Evolutionary conservation across 2,888 invertebrate species (phyloP), one percentile per base, ranked within the genome.

Genomic region (Tridacna crocea): DNA sequence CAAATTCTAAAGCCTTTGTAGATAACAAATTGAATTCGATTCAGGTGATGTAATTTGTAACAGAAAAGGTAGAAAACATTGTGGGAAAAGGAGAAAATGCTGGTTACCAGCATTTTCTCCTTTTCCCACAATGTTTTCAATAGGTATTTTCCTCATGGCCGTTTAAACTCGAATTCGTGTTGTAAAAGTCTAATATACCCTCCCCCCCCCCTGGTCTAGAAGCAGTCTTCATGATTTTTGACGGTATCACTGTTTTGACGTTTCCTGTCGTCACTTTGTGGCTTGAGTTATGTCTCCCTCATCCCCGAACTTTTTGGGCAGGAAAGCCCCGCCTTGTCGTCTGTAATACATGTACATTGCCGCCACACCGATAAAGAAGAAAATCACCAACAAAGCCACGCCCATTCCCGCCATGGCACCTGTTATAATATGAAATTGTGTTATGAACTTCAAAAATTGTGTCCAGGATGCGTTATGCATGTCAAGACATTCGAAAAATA

Each of bases 351-450:
- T 51, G 63, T 86, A 86, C 26, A 77, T 86, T 0, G 36, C 82
- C 8, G 61, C 46, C 8, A 86, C 86, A 1, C 83, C 86, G 15
- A 83, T 27, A 4, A 76, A 47, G 60, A 83, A 86, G 79, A 83
- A 83, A 46, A 86, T 73, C 0, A 86, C 86, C 72, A 86, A 55
- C 61, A 86, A 22, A 12, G 82, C 86, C 46, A 86, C 86, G 47
- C 83, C 86, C 83, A 86, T 82, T 17, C 86, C 86, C 3, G 86
- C 86, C 86, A 86, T 86, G 4, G 78, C 82, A 22, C 86, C 86
- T 86, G 75, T 1, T 77, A 79, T 58, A n/a, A 65, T 36, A 36
- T 8, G 8, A 36, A 36, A 36, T 36, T 36, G 8, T 36, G 36
- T 36, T 8, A 36, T 4, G 36, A 36, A n/a, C n/a, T n/a, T n/a